Evolutionary conservation across 2,797 vertebrate genomes (phyloP).

Genomic region (Nannoperca obscura): DNA sequence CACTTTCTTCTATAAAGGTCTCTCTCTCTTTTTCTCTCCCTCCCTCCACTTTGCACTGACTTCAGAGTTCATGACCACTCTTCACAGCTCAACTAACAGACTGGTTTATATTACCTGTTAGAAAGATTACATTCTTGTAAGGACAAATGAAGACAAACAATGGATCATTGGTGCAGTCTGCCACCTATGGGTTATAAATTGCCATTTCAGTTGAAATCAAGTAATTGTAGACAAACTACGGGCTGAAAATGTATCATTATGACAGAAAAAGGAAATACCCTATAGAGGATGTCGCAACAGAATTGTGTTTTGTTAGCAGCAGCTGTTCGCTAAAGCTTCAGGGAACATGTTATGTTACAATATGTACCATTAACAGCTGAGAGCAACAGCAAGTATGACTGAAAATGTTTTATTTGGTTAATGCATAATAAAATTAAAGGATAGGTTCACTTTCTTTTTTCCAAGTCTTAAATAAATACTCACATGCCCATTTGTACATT

Average conservation of each 20-base stretch:
- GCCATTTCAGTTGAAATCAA: slow-evolving; percentile 13
- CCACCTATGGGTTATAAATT: slow-evolving; percentile 46
- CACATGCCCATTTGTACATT: neutral
- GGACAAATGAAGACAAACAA: neutral
- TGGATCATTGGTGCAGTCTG: slow-evolving; percentile 29
- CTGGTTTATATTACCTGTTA: neutral
- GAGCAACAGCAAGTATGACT: neutral
- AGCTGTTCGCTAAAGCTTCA: neutral
- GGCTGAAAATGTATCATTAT: neutral
- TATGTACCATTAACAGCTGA: neutral
- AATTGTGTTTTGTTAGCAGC: neutral
- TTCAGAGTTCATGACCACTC: neutral
- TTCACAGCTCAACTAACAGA: neutral
- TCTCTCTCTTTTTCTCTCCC: slow-evolving; percentile 4
- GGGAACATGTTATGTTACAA: neutral
- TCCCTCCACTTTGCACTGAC: neutral
- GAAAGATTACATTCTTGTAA: neutral
- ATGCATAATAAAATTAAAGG: neutral
- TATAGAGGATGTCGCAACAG: no score
- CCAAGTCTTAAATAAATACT: neutral
- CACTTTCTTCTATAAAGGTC: slow-evolving; percentile 55
- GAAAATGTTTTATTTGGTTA: neutral
- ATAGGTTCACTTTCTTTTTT: neutral
- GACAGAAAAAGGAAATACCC: neutral
- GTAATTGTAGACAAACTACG: neutral